Base-by-base conservation (phyloP, 37 sponge, comb jelly and placozoan genomes). In the Ianthella basta region DNA sequence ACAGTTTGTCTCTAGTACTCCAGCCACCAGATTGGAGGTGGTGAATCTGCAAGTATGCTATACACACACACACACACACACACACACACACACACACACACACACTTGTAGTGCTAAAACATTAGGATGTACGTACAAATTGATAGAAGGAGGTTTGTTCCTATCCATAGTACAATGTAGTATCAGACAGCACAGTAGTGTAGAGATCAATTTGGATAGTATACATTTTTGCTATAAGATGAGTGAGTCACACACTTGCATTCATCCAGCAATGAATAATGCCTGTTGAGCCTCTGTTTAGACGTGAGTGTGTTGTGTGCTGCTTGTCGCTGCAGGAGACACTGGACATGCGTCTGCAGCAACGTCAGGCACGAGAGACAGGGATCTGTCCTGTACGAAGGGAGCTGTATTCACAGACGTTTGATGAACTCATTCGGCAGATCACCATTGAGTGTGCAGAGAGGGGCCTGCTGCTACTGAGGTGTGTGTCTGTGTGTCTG, bases 331-430 rank as follows among this genome's bases (percentile, higher is more conserved):
- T 73, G 29, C 59, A 93, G 86, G 99, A 96, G 59, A 86, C 95
- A 61, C 86, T 99, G 23, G 97, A 99, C 83, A 91, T 82, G 34
- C 55, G 89, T n/a, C 87, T 99, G 53, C 97, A 96, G 86, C 97
- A 96, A 79, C 80, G 99, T 65, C 97, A 99, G 80, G 99, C 99
- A 44, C 81, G 99, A 34, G 99, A 99, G 84, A 96, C 99, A 56
- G 99, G 99, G 0, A 99, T 99, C 19, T 99, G 99, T 60, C 99
- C 99, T 23, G 97, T 99, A 0, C 60, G 99, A 36, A 85, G 99
- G 41, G 99, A 99, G 83, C 96, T 99, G n/a, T 99, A 96, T 84
- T 96, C 97, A 5, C 97, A 99, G 89, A 94, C 91, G 64, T 98
- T 97, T 87, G 95, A 99, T 91, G 99, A 99, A 73, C 75, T 99